These are phyloP conservation scores for Drosophila tristis DNA, from an alignment of 1,140 invertebrate genomes.

Conservation along the genomic window DNA sequence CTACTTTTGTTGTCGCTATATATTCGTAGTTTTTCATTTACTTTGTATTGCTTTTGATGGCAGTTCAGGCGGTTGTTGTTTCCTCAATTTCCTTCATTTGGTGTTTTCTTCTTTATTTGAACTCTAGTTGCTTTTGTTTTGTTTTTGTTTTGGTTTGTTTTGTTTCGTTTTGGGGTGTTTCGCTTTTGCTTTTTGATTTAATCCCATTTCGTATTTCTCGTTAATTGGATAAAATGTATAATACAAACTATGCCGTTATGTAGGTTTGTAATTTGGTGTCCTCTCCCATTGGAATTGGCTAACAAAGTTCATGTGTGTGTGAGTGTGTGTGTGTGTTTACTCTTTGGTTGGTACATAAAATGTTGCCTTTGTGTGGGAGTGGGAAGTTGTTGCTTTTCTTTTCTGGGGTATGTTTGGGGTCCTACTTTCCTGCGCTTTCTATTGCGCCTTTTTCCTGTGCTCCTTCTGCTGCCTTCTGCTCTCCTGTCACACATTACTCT, in stretches of 20 bases:
- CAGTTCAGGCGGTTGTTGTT: conserved; percentile 72
- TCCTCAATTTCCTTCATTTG: conserved; percentile 12
- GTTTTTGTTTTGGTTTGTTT: conserved; percentile 20
- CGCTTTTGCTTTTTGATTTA: conserved; percentile 28
- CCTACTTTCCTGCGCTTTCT: too few species aligned
- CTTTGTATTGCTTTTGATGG: conserved; percentile 77
- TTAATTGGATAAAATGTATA: conserved; percentile 39
- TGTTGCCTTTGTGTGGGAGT: conserved; percentile 4
- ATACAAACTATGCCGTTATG: conserved; percentile 37
- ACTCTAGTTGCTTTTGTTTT: neutral
- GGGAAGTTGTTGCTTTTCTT: neutral
- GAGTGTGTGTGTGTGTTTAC: too few species aligned
- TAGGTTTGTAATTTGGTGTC: conserved; percentile 33
- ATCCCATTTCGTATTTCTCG: conserved; percentile 7
- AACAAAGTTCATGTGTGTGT: conserved; percentile 15
- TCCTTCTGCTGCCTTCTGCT: conserved; percentile 5
- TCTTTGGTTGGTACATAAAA: neutral
- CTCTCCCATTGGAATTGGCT: conserved; percentile 31
- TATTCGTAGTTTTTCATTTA: conserved; percentile 35
- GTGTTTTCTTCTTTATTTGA: conserved; percentile 2
- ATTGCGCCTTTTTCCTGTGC: neutral
- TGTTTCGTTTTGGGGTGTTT: conserved; percentile 20
- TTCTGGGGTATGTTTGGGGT: too few species aligned
- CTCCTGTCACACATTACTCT: too few species aligned
- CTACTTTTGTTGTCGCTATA: conserved; percentile 15